These are phyloP conservation scores for Rhinogobius similis DNA, from an alignment of 2,113 vertebrate species.

Conservation along the genomic window DNA sequence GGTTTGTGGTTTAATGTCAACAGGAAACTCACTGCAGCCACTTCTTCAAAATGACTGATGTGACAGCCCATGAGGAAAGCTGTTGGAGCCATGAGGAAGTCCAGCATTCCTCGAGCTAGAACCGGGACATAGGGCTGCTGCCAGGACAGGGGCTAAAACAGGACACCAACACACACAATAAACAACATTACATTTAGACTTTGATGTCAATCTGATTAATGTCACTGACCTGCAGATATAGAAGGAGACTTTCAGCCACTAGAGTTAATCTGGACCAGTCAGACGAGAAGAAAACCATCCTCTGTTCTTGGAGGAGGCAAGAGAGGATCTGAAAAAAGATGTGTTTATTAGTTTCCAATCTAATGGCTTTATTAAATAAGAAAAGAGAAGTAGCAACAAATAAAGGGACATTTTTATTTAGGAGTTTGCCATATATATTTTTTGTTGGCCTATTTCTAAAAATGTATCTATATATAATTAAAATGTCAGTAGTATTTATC, in stretches of 20 bases:
- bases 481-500: background rate
- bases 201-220: background rate
- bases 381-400: background rate
- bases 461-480: background rate
- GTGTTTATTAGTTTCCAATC: background rate
- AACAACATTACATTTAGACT: background rate
- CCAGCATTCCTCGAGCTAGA: constrained; percentile 89
- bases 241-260: constrained; percentile 85
- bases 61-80: constrained; percentile 98
- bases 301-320: constrained; percentile 88
- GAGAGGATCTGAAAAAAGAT: constrained; percentile 82
- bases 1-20: background rate
- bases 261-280: constrained; percentile 91
- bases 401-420: background rate
- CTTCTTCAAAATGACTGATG: constrained; percentile 84
- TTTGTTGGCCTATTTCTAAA: background rate
- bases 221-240: constrained; percentile 79
- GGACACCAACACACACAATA: background rate
- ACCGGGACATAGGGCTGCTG: constrained; percentile 94
- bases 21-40: constrained; percentile 80
- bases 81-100: constrained; percentile 97
- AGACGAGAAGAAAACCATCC: constrained; percentile 88
- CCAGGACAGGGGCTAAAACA: constrained; percentile 86
- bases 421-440: background rate
- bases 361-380: background rate